These are phyloP conservation scores for Brachyrhaphis roseni DNA, from an alignment of 2,797 vertebrate species.

Conservation along the genomic window DNA sequence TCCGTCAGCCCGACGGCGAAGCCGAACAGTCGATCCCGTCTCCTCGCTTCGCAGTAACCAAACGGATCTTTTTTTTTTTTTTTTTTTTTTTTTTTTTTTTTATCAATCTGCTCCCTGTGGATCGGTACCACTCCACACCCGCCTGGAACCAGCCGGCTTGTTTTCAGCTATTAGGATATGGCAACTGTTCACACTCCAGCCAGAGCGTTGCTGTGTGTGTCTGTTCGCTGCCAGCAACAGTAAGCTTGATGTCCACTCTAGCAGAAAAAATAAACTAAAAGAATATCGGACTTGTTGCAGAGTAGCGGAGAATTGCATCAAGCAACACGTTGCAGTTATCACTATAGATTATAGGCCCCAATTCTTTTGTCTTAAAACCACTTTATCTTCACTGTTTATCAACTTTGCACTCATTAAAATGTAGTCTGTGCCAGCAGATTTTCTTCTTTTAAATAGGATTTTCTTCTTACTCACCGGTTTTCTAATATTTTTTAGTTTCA, in stretches of 20 bases:
- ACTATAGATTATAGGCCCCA: background rate
- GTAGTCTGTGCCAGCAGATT: background rate
- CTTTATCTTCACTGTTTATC: too few species aligned
- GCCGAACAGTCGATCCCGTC: constrained; percentile 22
- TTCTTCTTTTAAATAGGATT: background rate
- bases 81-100: background rate
- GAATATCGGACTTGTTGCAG: background rate
- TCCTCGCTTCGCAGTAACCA: constrained; percentile 17
- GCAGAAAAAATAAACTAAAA: background rate
- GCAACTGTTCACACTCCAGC: constrained; percentile 59
- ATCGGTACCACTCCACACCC: constrained; percentile 34
- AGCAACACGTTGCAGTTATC: background rate
- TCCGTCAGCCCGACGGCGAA: constrained; percentile 10
- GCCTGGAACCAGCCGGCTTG: constrained; percentile 23
- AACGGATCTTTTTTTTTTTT: constrained; percentile 15
- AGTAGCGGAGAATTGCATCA: background rate
- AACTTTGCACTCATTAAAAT: background rate
- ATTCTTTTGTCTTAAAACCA: background rate
- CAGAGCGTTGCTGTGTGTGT: constrained; percentile 49
- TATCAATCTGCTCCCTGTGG: constrained; percentile 24
- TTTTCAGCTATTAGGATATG: constrained; percentile 52
- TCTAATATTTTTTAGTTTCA: background rate
- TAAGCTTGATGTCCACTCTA: background rate
- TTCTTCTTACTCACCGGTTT: background rate
- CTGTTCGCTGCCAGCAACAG: constrained; percentile 41